Conservation (phyloP, 2,888 invertebrate genomes). For the Protula sp. region DNA sequence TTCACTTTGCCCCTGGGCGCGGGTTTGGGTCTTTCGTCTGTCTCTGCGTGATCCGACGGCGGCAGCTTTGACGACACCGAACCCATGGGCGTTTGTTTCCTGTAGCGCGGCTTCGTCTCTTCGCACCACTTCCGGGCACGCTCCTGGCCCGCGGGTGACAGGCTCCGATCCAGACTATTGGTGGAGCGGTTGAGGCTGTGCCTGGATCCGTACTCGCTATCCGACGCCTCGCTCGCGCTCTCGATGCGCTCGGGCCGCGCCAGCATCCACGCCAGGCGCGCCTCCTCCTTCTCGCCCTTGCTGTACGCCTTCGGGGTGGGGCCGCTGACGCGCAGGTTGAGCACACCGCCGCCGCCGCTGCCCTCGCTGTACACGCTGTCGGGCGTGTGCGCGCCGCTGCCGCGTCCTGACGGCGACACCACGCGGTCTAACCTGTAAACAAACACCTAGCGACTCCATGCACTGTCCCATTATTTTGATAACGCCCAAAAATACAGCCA, state of each 20-base stretch:
- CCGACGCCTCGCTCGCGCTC: slow-evolving; percentile 26
- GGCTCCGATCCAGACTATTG: slow-evolving; percentile 9
- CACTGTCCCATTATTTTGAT: too few relatives aligned
- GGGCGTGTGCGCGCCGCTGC: slow-evolving; percentile 3
- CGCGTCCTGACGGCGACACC: too few relatives aligned
- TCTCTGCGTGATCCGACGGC: neutral
- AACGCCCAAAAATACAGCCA: too few relatives aligned
- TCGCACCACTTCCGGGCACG: neutral
- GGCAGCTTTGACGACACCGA: neutral
- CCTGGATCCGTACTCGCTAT: slow-evolving; percentile 18
- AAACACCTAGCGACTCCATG: too few relatives aligned
- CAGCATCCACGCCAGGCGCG: slow-evolving; percentile 20
- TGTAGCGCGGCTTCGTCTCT: neutral
- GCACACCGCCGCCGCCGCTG: slow-evolving; percentile 6
- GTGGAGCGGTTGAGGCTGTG: slow-evolving; percentile 10
- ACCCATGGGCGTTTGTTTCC: neutral
- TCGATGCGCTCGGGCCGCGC: slow-evolving; percentile 23
- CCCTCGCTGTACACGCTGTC: slow-evolving; percentile 14
- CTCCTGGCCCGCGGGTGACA: neutral
- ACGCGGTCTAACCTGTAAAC: too few relatives aligned
- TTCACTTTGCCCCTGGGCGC: neutral
- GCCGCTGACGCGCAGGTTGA: slow-evolving; percentile 24
- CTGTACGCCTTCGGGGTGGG: slow-evolving; percentile 26
- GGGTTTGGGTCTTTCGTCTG: too few relatives aligned
- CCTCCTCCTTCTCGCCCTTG: slow-evolving; percentile 10